These are phyloP conservation scores for Drosophila chauvacae DNA, from an alignment of 1,140 invertebrate genomes.

Conservation along the genomic window DNA sequence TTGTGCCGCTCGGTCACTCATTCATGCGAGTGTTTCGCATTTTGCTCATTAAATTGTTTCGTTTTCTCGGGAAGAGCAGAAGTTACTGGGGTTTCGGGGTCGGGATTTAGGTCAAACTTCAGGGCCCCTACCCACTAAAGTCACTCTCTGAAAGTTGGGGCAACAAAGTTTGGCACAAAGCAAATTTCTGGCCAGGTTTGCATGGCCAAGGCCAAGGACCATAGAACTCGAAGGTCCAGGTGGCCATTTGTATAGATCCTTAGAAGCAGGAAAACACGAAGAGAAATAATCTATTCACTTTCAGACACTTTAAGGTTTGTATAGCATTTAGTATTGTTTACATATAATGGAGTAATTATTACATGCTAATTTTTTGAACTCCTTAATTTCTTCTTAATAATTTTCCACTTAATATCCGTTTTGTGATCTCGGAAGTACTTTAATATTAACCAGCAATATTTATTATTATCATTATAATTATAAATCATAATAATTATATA, in stretches of 20 bases:
- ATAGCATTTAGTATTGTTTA: fast-evolving
- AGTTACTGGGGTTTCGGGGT: conserved; percentile 13
- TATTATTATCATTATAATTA: background rate
- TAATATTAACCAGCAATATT: background rate
- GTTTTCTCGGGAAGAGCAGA: conserved; percentile 34
- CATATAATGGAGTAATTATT: too few species aligned
- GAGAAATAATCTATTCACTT: background rate
- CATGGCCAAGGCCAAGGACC: conserved; percentile 43
- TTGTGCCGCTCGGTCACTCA: conserved; percentile 35
- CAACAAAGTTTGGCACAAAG: conserved; percentile 51
- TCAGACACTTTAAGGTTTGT: too few species aligned
- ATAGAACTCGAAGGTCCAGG: conserved; percentile 7
- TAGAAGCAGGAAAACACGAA: background rate
- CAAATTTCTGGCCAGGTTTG: conserved; percentile 40
- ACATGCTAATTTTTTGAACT: too few species aligned
- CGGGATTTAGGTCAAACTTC: conserved; percentile 37
- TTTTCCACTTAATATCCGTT: background rate
- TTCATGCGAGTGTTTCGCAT: conserved; percentile 33
- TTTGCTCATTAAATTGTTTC: conserved; percentile 71
- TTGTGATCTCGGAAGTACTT: too few species aligned
- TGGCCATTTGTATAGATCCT: conserved; percentile 7
- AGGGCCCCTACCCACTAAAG: background rate
- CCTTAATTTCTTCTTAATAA: background rate
- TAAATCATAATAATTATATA: background rate
- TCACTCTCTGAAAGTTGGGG: conserved; percentile 18